Base-by-base conservation (phyloP, 1,140 invertebrate genomes). In the Leptopilina clavipes region DNA sequence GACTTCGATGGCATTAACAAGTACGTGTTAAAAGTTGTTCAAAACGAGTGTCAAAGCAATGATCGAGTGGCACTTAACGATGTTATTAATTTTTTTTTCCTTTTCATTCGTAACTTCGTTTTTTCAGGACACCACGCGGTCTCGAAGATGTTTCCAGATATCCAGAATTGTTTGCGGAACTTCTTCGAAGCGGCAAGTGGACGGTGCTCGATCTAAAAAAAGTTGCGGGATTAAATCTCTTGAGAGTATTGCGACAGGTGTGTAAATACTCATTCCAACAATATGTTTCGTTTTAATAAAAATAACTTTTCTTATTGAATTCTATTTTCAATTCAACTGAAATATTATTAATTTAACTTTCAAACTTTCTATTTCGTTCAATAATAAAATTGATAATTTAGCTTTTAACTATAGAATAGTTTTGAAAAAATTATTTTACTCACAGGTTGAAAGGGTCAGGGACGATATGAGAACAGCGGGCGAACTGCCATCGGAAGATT, bases 81-180 rank as follows among this genome's bases (percentile, higher is more conserved):
- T 48, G 14, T 22, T 65, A 65, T 25, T 25, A 31, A 31, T 3
- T 43, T 5, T 54, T 37, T 56, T 19, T 3, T 31, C 25, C 5
- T 5, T 31, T 5, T 31, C 25, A 2, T 5, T 31, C 25, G 5
- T 74, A 8, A 25, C 73, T 76, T 85, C 77, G 79, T 44, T 75
- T 83, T 90, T 91, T 54, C 89, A 96, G 95, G 86, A 96, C 95
- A 70, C 94, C 95, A 25, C 93, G 94, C 87, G 97, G 96, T 14
- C 91, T 98, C 54, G 96, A 98, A 90, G 97, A 98, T 87, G 96
- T 97, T 8, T 97, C 96, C 1, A 96, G 94, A 78, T 98, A 98
- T 91, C 97, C 97, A 0, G 92, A 94, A 75, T 90, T 98, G 59
- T 98, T 95, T 87, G 95, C 95, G 25, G 95, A 96, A 89, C 89